Evolutionary conservation across 1,140 invertebrate species (phyloP).

Genomic region (Heliothis subflexa): DNA sequence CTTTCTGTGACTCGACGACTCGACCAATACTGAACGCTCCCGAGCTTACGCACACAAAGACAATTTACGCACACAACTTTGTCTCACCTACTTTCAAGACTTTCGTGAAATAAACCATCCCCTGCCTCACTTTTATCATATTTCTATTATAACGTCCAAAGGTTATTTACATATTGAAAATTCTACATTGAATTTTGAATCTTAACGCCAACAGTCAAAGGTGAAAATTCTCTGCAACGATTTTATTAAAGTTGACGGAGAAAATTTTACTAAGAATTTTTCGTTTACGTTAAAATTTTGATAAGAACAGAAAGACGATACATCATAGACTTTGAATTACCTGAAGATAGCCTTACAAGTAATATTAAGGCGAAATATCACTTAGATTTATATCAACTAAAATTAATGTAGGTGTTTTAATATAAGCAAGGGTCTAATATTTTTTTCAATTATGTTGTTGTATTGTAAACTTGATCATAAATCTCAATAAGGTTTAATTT

Average conservation of each 20-base stretch:
- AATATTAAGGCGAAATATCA: constrained; percentile 41
- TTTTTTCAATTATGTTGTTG: not conserved
- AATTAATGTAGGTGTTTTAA: constrained; percentile 22
- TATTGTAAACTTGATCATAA: not conserved
- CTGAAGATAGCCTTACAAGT: constrained; percentile 24
- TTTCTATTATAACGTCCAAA: not conserved
- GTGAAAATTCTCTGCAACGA: not conserved
- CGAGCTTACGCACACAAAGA: too few relatives aligned
- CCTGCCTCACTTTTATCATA: not conserved
- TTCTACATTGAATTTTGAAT: constrained; percentile 18
- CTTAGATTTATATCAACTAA: constrained; percentile 38
- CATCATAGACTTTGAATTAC: constrained; percentile 37
- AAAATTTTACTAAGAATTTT: constrained; percentile 29
- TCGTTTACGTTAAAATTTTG: constrained; percentile 44
- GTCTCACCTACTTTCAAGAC: too few relatives aligned
- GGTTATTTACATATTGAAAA: constrained; percentile 28
- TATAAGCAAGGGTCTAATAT: not conserved
- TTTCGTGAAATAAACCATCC: too few relatives aligned
- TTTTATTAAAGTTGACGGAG: constrained; percentile 21
- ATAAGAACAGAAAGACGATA: constrained; percentile 29
- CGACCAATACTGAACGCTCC: too few relatives aligned
- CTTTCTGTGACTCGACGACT: too few relatives aligned
- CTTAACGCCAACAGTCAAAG: not conserved
- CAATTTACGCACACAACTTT: too few relatives aligned
- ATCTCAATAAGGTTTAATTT: not conserved